Evolutionary conservation across 92 coral and sea anemone genomes (phyloP).

Genomic region (Chrysogorgia sp.): DNA sequence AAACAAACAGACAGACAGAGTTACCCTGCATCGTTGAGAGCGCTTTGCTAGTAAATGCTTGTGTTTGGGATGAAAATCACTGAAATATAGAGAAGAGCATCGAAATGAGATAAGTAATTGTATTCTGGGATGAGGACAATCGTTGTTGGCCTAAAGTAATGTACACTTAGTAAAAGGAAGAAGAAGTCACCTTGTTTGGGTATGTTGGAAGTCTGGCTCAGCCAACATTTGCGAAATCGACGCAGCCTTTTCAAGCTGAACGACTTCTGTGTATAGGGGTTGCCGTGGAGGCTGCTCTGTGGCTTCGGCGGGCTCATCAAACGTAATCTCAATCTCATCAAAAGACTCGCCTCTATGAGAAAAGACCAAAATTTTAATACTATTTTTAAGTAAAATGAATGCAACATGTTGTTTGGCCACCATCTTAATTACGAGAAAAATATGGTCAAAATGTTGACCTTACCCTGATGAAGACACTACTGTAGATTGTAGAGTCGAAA

Average conservation of each 20-base stretch:
- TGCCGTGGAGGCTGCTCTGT: conserved; percentile 41
- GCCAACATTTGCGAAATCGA: conserved; percentile 76
- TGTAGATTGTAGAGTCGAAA: too few species aligned
- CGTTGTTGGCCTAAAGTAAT: neutral
- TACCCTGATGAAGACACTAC: too few species aligned
- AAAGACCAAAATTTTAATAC: neutral
- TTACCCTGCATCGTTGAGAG: conserved; percentile 95
- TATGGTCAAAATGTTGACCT: too few species aligned
- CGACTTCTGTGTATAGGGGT: conserved; percentile 30
- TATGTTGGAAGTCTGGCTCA: conserved; percentile 90
- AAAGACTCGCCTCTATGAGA: conserved; percentile 1
- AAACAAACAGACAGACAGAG: neutral
- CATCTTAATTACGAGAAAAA: too few species aligned
- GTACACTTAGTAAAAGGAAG: too few species aligned
- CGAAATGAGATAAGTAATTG: neutral
- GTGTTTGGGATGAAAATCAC: conserved; percentile 88
- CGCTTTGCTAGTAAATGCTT: conserved; percentile 91
- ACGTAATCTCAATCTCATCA: neutral
- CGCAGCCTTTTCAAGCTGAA: conserved; percentile 63
- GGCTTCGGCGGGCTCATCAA: conserved; percentile 25
- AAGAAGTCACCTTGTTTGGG: conserved; percentile 75
- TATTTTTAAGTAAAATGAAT: too few species aligned
- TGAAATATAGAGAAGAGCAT: conserved; percentile 20
- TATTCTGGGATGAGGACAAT: too few species aligned
- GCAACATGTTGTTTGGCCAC: neutral